Evolutionary conservation across 1,140 invertebrate species (phyloP).

Genomic region (Pseudobourletiella spinata): DNA sequence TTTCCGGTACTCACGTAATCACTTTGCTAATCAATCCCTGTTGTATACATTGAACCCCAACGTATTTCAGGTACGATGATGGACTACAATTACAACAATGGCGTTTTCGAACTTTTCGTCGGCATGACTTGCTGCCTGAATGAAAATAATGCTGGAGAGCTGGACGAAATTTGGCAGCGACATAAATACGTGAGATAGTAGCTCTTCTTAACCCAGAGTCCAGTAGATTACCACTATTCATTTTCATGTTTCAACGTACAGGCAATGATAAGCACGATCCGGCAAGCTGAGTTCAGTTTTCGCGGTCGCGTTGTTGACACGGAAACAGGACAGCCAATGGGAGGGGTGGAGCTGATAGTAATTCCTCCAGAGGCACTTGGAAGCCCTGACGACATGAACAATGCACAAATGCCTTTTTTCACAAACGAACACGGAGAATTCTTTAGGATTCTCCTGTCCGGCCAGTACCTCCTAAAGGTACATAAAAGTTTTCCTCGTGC

Average conservation of each 20-base stretch:
- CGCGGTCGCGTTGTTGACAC: slow-evolving; percentile 23
- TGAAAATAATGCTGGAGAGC: slow-evolving; percentile 9
- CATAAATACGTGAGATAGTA: slow-evolving; percentile 15
- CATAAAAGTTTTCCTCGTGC: no score
- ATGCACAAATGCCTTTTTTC: slow-evolving; percentile 1
- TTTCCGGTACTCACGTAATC: slow-evolving; percentile 39
- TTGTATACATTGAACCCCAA: no score
- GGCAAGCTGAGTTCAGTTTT: slow-evolving; percentile 20
- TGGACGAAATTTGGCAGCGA: slow-evolving; percentile 18
- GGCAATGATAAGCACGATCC: slow-evolving; percentile 21
- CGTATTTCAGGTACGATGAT: slow-evolving; percentile 35
- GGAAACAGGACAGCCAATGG: slow-evolving; percentile 14
- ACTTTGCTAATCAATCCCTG: no score
- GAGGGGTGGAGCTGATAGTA: slow-evolving; percentile 4
- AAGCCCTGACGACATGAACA: not conserved
- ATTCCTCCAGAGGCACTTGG: not conserved
- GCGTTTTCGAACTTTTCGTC: slow-evolving; percentile 25
- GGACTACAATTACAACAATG: slow-evolving; percentile 31
- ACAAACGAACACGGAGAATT: slow-evolving; percentile 41
- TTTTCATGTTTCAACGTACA: slow-evolving; percentile 1
- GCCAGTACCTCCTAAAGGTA: slow-evolving; percentile 40
- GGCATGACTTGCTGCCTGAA: slow-evolving; percentile 30
- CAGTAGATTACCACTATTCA: no score
- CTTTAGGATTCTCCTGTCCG: slow-evolving; percentile 43
- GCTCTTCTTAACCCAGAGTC: no score